Evolutionary conservation across 2,113 vertebrate species (phyloP).

Genomic region (Oxygymnocypris stewartii): DNA sequence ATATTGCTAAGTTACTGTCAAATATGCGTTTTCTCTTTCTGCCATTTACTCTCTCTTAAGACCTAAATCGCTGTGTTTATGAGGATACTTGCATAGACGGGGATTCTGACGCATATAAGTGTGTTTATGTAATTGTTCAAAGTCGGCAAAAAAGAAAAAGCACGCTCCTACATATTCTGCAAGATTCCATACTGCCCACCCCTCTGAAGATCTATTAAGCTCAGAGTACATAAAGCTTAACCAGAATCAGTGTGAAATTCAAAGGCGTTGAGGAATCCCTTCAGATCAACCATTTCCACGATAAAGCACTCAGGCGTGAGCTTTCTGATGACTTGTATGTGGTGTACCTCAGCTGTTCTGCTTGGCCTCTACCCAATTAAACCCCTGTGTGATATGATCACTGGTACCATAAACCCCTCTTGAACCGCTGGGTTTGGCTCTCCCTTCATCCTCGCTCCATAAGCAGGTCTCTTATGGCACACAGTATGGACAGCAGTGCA

Average conservation of each 20-base stretch:
- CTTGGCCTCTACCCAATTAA: conserved; percentile 31
- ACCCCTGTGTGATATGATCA: conserved; percentile 21
- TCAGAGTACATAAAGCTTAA: background rate
- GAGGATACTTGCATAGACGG: too few relatives aligned
- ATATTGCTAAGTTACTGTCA: too few relatives aligned
- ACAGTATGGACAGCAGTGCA: background rate
- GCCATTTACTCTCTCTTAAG: too few relatives aligned
- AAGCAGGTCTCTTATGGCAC: conserved; percentile 20
- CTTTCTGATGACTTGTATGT: background rate
- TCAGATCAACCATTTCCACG: background rate
- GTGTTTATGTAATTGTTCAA: too few relatives aligned
- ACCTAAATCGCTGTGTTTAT: too few relatives aligned
- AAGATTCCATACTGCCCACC: background rate
- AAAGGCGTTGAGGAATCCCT: background rate
- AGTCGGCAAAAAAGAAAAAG: too few relatives aligned
- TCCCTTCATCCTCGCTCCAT: conserved; percentile 8
- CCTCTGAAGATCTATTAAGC: background rate
- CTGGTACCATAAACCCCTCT: conserved; percentile 21
- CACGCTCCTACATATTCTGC: too few relatives aligned
- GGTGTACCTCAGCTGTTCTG: background rate
- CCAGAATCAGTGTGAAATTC: background rate
- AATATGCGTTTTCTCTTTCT: too few relatives aligned
- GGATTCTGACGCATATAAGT: too few relatives aligned
- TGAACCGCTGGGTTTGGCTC: background rate
- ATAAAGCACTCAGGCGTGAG: conserved; percentile 5